Evolutionary conservation across 2,113 vertebrate genomes (phyloP).

Genomic region (Columba janthina): DNA sequence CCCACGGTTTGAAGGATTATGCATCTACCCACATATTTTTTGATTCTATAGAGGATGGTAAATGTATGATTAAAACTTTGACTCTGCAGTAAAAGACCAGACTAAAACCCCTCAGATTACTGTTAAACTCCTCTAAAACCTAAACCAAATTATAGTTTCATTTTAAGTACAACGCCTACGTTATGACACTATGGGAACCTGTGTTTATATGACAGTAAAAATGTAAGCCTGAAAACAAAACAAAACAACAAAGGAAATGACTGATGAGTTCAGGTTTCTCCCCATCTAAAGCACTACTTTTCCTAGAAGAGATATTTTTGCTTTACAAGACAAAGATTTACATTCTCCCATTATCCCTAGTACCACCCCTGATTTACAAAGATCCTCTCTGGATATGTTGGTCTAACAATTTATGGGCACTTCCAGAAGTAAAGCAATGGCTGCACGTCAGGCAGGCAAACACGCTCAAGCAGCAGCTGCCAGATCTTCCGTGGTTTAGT

Average conservation of each 20-base stretch:
- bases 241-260: background rate
- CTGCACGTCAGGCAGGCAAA: background rate
- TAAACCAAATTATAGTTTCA: background rate
- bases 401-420: background rate
- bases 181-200: background rate
- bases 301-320: background rate
- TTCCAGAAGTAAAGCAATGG: background rate
- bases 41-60: background rate
- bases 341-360: background rate
- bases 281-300: background rate
- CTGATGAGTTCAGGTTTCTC: background rate
- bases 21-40: background rate
- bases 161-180: background rate
- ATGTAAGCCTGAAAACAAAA: background rate
- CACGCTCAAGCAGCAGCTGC: background rate
- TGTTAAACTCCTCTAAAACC: background rate
- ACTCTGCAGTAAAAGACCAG: background rate
- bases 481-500: background rate
- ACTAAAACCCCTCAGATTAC: background rate
- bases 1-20: background rate
- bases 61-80: background rate
- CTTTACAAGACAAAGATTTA: background rate
- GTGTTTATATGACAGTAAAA: background rate
- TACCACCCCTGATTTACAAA: background rate
- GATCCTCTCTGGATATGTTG: background rate